Evolutionary conservation across 2,113 vertebrate species (phyloP), one percentile per base, ranked within the genome.

Genomic region (Lates calcarifer): DNA sequence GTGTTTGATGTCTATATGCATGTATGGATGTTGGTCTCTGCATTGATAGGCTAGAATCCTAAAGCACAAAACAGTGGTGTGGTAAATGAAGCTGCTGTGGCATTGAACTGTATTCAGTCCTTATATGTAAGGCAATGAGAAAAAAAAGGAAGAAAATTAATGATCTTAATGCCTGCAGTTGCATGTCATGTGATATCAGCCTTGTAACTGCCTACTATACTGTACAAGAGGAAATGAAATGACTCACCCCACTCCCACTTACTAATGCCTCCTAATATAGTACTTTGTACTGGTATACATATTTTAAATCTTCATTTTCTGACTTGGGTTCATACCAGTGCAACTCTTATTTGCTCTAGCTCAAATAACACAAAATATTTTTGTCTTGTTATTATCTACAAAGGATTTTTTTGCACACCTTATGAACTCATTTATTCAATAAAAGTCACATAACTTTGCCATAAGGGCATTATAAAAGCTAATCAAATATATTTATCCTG

Each of bases 401-500:
- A 6, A 37, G 31, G n/a, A 22, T 31, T 56, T 29, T 31, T 56
- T 49, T 64, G 15, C 28, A 56, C 12, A 35, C 8, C 8, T 65
- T 37, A 37, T 12, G 3, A 5, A 39, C 43, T 18, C 14, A 79
- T 60, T 61, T 49, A 15, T 51, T 60, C 5, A 61, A 26, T 13
- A 10, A 43, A 45, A 74, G 3, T 8, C 24, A 37, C 31, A n/a
- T 9, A 39, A 45, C 15, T 47, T 6, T 76, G 67, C 63, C 49
- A 68, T n/a, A 14, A 57, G 51, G 63, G 39, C 12, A 63, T 29
- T 41, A 29, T 68, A 31, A 76, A 82, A 70, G 39, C 39, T 39
- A 56, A 51, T 84, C 0, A 39, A 55, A n/a, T 68, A 2, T 9
- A 53, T 55, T 68, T 77, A 55, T 29, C 29, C 6, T 18, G 8